Evolutionary conservation across 2,113 vertebrate species (phyloP), one percentile per base, ranked within the genome.

Genomic region (Phrynosoma blainvillii): DNA sequence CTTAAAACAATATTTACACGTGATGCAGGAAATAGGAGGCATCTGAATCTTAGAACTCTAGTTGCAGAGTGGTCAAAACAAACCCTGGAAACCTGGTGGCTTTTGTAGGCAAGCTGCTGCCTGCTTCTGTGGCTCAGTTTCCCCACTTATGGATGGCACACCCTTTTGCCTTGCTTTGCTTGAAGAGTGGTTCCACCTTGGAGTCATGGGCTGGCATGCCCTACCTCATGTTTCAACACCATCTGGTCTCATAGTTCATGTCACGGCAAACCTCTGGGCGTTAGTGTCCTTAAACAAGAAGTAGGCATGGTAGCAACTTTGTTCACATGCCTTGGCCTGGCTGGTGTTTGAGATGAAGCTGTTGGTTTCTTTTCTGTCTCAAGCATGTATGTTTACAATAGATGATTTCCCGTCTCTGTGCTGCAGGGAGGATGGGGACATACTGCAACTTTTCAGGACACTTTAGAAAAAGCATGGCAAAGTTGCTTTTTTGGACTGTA

Each of bases 71-170:
- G 56, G 56, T 42, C 70, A 82, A 74, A 82, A 65, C 20, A 87
- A 25, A 30, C 54, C 73, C 18, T 9, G 30, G 71, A 66, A 75
- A 75, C 30, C 4, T 42, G 56, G 23, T 9, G 20, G 27, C 40
- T 59, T 71, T 76, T 85, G 56, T 30, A 36, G 23, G 86, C 73
- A 5, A 73, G 83, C 23, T 40, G 54, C 7, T 0, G 0, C 23
- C 12, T 30, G 23, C 54, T 0, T 1, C 87, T 2, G 32, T 85
- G 90, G 93, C 91, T 95, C 89, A 47, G 89, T 93, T 93, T 93
- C 90, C 89, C 89, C 87, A 23, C 4, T 5, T 4, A 13, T 11
- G 27, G 27, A 21, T 70, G 66, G 16, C 52, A 42, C 12, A 5
- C 36, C 25, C 47, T 47, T 62, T 59, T 5, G 21, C 47, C 21